Evolutionary conservation across 2,113 vertebrate species (phyloP).

Genomic region (Dascyllus trimaculatus): DNA sequence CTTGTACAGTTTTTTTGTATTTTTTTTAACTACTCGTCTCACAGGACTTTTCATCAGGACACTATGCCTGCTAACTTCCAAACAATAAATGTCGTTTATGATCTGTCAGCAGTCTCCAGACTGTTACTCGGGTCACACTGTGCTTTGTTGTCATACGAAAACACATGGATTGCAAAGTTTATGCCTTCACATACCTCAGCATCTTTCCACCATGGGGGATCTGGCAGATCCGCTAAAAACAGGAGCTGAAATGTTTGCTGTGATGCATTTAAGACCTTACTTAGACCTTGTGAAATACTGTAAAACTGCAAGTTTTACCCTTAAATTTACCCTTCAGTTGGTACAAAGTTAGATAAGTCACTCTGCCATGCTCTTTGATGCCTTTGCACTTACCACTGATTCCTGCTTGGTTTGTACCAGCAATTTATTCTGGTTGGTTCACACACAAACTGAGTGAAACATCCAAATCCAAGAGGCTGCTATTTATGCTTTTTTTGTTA

Average conservation of each 20-base stretch:
- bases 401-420: neutral
- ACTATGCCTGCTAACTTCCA: conserved; percentile 58
- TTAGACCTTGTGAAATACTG: neutral
- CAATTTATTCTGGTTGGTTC: neutral
- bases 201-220: conserved; percentile 47
- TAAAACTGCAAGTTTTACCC: neutral
- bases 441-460: neutral
- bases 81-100: conserved; percentile 69
- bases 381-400: neutral
- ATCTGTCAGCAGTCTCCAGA: conserved; percentile 68
- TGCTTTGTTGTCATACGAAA: conserved; percentile 54
- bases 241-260: conserved; percentile 5
- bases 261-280: conserved; percentile 24
- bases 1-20: conserved; percentile 30
- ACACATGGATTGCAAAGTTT: conserved; percentile 54
- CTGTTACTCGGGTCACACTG: conserved; percentile 40
- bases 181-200: conserved; percentile 51
- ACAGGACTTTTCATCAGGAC: conserved; percentile 57
- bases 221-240: conserved; percentile 34
- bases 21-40: conserved; percentile 47
- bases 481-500: neutral
- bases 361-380: neutral
- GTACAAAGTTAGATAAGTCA: neutral
- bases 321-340: neutral
- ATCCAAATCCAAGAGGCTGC: neutral